Base-by-base conservation (phyloP, 2,113 vertebrate genomes). In the Saguinus midas region DNA sequence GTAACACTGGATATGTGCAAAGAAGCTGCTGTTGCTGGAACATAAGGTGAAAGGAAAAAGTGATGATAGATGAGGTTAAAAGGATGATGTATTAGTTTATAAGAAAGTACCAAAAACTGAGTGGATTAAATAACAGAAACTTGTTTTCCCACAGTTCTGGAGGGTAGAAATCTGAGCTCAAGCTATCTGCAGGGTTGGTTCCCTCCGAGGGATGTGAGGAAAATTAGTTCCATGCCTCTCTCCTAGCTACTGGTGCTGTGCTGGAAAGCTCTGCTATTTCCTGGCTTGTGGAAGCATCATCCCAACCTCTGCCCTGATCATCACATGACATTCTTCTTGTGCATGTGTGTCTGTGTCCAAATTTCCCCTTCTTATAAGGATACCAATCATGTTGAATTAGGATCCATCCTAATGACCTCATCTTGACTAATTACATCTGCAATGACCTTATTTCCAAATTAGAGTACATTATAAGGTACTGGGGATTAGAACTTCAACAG, bases 361-460 rank as follows among this genome's bases (percentile, higher is more conserved):
- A 68, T 75, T 94, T 91, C 16, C 57, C 37, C 32, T 79, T 95
- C 87, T 90, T 55, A 64, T 92, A 64, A 95, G 83, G 25, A 68
- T 23, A 90, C n/a, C 73, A 83, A 40, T 90, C n/a, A 50, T 72
- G 90, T 66, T 79, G 35, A 18, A 92, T 92, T 96, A 78, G 20
- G n/a, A 48, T 11, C 73, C 14, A 50, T 7, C 50, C 20, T 72
- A 85, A 87, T 90, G n/a, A 90, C 23, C 72, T 94, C 78, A 87
- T 82, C 52, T 92, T 82, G 76, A 91, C 85, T 87, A 92, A 93
- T 83, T 94, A 68, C 45, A 84, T 92, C 29, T 90, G 18, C 35
- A 92, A 82, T 90, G n/a, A 61, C 35, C 21, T 21, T 70, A 50
- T 91, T 92, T 88, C 45, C 40, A 96, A 87, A 57, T 90, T 87